These are phyloP conservation scores for Parasteatoda lunata DNA, from an alignment of 2,888 invertebrate species.

Conservation along the genomic window DNA sequence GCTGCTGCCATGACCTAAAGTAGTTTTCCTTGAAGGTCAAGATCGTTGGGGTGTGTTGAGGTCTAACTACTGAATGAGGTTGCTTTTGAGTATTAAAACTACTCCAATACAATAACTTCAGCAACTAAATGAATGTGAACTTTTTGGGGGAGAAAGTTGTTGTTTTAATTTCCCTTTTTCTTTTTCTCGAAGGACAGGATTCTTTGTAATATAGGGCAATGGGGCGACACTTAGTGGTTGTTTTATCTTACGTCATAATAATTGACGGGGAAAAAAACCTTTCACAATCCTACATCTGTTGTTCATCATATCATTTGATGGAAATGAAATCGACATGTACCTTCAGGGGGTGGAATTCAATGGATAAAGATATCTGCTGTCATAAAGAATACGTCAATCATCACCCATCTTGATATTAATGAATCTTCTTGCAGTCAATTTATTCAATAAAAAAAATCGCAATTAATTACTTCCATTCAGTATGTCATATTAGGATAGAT, in stretches of 20 bases:
- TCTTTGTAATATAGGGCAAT: conserved; percentile 52
- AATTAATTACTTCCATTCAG: no score
- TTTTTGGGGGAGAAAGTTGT: conserved; percentile 32
- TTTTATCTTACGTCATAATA: conserved; percentile 49
- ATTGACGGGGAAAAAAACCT: conserved; percentile 38
- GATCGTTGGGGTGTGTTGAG: conserved; percentile 54
- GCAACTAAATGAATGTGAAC: conserved; percentile 9
- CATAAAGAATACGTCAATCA: no score
- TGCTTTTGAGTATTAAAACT: conserved; percentile 21
- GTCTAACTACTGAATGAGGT: conserved; percentile 46
- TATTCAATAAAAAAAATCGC: no score
- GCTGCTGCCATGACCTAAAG: conserved; percentile 52
- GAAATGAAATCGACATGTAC: conserved; percentile 18
- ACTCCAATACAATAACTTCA: conserved; percentile 1
- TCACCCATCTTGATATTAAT: no score
- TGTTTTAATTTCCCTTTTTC: conserved; percentile 39
- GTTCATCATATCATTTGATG: conserved; percentile 36
- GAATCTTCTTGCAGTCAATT: no score
- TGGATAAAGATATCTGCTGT: no score
- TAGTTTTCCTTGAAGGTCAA: conserved; percentile 66
- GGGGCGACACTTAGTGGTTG: conserved; percentile 41
- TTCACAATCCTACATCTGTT: conserved; percentile 35
- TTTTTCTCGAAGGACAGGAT: conserved; percentile 49
- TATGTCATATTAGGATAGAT: no score
- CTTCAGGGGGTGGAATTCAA: background rate